These are phyloP conservation scores for Leptothorax acervorum DNA, from an alignment of 2,888 invertebrate genomes.

Conservation along the genomic window DNA sequence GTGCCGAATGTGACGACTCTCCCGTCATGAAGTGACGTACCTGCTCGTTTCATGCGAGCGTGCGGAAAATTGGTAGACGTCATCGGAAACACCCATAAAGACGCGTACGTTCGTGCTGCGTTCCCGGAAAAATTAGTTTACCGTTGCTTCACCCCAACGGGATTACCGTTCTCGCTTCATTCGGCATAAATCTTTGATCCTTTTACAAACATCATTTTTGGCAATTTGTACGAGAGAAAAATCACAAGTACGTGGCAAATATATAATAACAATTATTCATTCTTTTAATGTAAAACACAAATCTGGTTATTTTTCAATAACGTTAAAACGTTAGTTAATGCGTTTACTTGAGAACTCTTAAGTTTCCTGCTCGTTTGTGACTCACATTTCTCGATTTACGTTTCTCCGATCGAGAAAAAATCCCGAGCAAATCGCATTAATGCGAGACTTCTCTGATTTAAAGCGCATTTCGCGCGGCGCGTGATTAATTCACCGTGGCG, in stretches of 20 bases:
- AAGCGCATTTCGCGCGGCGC: conserved; percentile 53
- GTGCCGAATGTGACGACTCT: conserved; percentile 53
- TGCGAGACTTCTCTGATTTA: conserved; percentile 33
- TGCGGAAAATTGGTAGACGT: conserved; percentile 49
- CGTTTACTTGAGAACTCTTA: conserved; percentile 11
- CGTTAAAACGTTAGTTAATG: conserved; percentile 3
- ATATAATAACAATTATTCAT: neutral
- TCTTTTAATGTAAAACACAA: neutral
- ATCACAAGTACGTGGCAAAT: neutral
- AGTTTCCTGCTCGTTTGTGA: conserved; percentile 12
- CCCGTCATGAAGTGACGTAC: conserved; percentile 41
- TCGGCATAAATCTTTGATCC: conserved; percentile 36
- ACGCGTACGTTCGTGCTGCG: conserved; percentile 2
- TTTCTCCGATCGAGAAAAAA: conserved; percentile 37
- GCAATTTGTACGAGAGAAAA: neutral
- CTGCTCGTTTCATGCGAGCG: conserved; percentile 29
- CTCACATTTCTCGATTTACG: conserved; percentile 22
- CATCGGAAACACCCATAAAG: conserved; percentile 45
- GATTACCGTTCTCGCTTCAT: conserved; percentile 20
- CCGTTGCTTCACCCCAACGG: conserved; percentile 26
- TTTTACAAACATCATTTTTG: neutral
- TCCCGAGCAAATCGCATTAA: conserved; percentile 44
- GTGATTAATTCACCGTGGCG: conserved; percentile 68
- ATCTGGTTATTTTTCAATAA: neutral
- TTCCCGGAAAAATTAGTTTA: conserved; percentile 43